These are phyloP conservation scores for Capreolus pygargus DNA, from an alignment of 2,113 vertebrate species.

Conservation along the genomic window DNA sequence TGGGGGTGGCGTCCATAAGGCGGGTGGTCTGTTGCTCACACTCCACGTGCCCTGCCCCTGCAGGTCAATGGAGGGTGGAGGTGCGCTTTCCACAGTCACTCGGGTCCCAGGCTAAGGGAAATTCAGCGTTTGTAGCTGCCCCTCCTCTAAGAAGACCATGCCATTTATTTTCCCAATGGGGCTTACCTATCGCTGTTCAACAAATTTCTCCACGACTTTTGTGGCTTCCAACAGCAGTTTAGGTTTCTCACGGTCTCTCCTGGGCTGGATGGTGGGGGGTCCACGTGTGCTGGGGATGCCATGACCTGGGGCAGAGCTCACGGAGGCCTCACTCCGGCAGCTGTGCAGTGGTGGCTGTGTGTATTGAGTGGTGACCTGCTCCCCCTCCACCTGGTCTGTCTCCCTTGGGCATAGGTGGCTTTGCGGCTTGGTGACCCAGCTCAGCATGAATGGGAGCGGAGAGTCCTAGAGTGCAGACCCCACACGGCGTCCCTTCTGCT, in stretches of 20 bases:
- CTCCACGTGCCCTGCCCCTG: fast-evolving
- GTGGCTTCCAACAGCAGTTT: fast-evolving
- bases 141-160: neutral
- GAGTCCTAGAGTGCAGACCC: neutral
- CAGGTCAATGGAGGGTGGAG: neutral
- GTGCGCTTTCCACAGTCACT: fast-evolving
- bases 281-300: fast-evolving
- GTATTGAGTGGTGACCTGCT: fast-evolving
- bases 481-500: fast-evolving
- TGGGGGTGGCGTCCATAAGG: fast-evolving
- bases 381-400: too few species aligned
- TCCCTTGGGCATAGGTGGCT: fast-evolving
- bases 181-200: neutral
- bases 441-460: fast-evolving
- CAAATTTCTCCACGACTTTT: fast-evolving
- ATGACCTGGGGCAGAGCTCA: fast-evolving
- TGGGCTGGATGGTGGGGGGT: neutral
- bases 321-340: fast-evolving
- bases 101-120: neutral
- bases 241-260: neutral
- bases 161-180: too few species aligned
- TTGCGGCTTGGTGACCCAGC: neutral
- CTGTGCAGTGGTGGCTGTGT: fast-evolving
- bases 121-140: neutral
- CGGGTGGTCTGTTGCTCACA: fast-evolving